Conservation (phyloP, 92 coral and sea anemone genomes). For the Nematostella vectensis region DNA sequence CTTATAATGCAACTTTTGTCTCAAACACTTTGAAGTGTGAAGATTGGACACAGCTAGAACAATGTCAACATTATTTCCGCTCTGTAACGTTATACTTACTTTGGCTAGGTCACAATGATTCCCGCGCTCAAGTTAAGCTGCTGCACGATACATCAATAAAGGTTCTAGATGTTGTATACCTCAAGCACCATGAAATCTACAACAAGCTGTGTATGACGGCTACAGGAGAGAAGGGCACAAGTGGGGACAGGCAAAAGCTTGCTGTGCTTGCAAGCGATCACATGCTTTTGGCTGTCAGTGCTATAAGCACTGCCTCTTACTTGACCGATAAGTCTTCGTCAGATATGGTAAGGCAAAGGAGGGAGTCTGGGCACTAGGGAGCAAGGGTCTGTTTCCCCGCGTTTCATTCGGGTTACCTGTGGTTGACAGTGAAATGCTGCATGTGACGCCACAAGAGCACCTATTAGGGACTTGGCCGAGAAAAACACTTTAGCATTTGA, state of each 20-base stretch:
- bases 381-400: not conserved
- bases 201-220: conserved; percentile 82
- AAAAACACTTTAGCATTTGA: no score
- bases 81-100: no score
- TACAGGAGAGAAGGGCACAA: conserved; percentile 62
- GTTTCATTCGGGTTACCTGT: not conserved
- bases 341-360: conserved; percentile 59
- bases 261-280: conserved; percentile 71
- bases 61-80: no score
- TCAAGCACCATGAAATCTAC: conserved; percentile 72
- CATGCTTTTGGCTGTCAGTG: conserved; percentile 82
- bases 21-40: no score
- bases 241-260: conserved; percentile 65
- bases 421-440: not conserved
- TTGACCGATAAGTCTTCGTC: conserved; percentile 71
- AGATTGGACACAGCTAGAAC: no score
- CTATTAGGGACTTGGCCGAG: no score
- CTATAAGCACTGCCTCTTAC: conserved; percentile 83
- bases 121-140: conserved; percentile 79
- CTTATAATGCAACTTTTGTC: no score
- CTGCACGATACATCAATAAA: conserved; percentile 86
- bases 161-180: conserved; percentile 77
- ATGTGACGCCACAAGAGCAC: no score
- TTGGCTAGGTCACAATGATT: conserved; percentile 84
- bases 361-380: no score